Evolutionary conservation across 2,113 vertebrate species (phyloP).

Genomic region (Saccopteryx bilineata): DNA sequence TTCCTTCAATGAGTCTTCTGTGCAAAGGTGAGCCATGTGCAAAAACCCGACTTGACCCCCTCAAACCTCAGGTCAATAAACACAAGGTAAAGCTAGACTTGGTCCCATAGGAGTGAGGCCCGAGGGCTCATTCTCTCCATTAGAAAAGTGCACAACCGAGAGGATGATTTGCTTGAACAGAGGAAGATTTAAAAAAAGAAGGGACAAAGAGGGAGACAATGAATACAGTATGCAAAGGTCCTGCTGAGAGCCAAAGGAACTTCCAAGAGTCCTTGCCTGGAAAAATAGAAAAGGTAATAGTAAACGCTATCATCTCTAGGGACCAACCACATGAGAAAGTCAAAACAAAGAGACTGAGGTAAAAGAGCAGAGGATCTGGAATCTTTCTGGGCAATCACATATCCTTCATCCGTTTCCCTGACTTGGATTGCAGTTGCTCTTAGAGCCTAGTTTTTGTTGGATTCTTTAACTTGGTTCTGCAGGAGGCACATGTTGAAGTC

Average conservation of each 20-base stretch:
- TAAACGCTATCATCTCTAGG: slow-evolving; percentile 64
- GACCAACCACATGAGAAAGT: slow-evolving; percentile 65
- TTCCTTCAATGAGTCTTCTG: not conserved
- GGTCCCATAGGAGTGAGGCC: slow-evolving; percentile 49
- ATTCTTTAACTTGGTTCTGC: not conserved
- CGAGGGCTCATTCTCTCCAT: slow-evolving; percentile 48
- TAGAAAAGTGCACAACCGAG: slow-evolving; percentile 61
- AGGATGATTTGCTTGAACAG: slow-evolving; percentile 22
- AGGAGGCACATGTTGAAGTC: not conserved
- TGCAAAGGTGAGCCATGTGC: slow-evolving; percentile 60
- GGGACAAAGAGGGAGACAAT: slow-evolving; percentile 61
- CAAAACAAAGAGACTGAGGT: slow-evolving; percentile 63
- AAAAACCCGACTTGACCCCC: slow-evolving; percentile 56
- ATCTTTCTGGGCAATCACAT: slow-evolving; percentile 77
- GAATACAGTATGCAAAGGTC: slow-evolving; percentile 65
- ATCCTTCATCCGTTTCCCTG: slow-evolving; percentile 58
- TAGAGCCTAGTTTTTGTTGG: not conserved
- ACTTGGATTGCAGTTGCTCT: slow-evolving; percentile 63
- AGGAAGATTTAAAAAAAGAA: slow-evolving; percentile 71
- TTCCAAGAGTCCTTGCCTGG: slow-evolving; percentile 67
- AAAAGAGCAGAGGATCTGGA: slow-evolving; percentile 56
- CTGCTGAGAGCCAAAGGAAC: slow-evolving; percentile 39
- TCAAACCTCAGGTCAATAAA: not conserved
- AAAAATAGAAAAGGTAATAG: slow-evolving; percentile 70
- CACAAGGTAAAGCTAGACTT: not conserved